Evolutionary conservation across 2,797 vertebrate species (phyloP).

Genomic region (Pseudomugil tenellus): DNA sequence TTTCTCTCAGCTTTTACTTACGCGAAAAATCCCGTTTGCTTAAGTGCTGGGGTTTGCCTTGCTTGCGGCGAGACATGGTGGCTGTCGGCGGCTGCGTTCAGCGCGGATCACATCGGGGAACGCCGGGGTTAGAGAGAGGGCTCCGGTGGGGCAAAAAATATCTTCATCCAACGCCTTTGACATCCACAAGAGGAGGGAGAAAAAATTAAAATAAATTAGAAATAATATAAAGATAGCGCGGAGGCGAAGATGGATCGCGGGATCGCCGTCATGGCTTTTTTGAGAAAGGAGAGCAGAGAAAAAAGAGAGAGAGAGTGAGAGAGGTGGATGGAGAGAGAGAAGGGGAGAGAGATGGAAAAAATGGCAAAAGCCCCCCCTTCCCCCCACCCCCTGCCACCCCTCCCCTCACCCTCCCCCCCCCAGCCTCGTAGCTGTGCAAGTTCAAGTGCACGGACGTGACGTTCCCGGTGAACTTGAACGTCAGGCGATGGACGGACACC

Average conservation of each 20-base stretch:
- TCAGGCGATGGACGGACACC: slow-evolving; percentile 98
- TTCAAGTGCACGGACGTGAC: slow-evolving; percentile 99
- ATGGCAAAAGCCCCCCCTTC: slow-evolving; percentile 96
- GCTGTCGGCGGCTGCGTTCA: slow-evolving; percentile 83
- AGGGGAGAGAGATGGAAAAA: slow-evolving; percentile 90
- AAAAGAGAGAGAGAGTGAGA: slow-evolving; percentile 72
- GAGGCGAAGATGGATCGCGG: slow-evolving; percentile 96
- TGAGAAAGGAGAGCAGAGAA: slow-evolving; percentile 81
- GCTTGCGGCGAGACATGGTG: slow-evolving; percentile 98
- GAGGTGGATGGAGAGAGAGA: slow-evolving; percentile 76
- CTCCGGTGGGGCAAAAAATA: slow-evolving; percentile 91
- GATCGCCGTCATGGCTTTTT: slow-evolving; percentile 98
- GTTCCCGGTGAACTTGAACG: slow-evolving; percentile 99
- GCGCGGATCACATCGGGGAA: slow-evolving; percentile 97
- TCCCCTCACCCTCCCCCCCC: slow-evolving; percentile 87
- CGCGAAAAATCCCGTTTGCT: slow-evolving; percentile 99
- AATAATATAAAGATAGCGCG: slow-evolving; percentile 99
- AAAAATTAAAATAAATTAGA: slow-evolving; percentile 88
- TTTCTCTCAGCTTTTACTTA: slow-evolving; percentile 83
- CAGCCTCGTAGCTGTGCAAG: slow-evolving; percentile 90
- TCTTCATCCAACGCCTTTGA: slow-evolving; percentile 99
- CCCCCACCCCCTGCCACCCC: slow-evolving; percentile 85
- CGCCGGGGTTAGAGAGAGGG: slow-evolving; percentile 94
- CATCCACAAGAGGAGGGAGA: slow-evolving; percentile 86
- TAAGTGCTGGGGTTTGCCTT: slow-evolving; percentile 99